phyloP scores from a whole-genome alignment of 2,113 vertebrate genomes.

The Procapra przewalskii region DNA sequence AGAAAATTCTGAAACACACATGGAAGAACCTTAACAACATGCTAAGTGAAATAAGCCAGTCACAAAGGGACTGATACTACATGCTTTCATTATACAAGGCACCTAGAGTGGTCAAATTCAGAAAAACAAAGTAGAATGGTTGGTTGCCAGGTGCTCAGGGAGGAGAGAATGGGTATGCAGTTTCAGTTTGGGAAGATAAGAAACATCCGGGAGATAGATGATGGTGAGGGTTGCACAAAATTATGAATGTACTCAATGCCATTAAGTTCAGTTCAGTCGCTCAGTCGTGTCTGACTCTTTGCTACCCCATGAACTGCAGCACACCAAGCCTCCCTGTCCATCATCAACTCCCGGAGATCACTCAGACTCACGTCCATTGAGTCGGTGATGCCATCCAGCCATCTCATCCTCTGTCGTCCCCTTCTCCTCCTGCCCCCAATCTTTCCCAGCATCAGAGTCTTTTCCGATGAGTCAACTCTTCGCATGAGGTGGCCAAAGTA shows the following conservation, averaged over 20 bases:
- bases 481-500: too few relatives aligned
- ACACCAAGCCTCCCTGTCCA: too few relatives aligned
- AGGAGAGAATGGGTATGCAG: background rate
- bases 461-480: too few relatives aligned
- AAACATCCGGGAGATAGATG: background rate
- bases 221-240: background rate
- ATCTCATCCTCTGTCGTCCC: too few relatives aligned
- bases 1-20: background rate
- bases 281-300: too few relatives aligned
- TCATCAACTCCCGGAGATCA: too few relatives aligned
- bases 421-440: too few relatives aligned
- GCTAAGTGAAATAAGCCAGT: background rate
- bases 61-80: background rate
- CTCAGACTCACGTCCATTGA: too few relatives aligned
- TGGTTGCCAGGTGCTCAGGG: rapidly evolving
- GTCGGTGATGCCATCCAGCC: too few relatives aligned
- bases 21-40: background rate
- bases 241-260: background rate
- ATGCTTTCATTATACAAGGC: background rate
- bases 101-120: background rate
- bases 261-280: background rate
- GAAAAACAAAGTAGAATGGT: background rate
- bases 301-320: too few relatives aligned
- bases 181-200: background rate
- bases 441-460: too few relatives aligned